Evolutionary conservation across 2,888 invertebrate genomes (phyloP).

Genomic region (Lampropteryx suffumata): DNA sequence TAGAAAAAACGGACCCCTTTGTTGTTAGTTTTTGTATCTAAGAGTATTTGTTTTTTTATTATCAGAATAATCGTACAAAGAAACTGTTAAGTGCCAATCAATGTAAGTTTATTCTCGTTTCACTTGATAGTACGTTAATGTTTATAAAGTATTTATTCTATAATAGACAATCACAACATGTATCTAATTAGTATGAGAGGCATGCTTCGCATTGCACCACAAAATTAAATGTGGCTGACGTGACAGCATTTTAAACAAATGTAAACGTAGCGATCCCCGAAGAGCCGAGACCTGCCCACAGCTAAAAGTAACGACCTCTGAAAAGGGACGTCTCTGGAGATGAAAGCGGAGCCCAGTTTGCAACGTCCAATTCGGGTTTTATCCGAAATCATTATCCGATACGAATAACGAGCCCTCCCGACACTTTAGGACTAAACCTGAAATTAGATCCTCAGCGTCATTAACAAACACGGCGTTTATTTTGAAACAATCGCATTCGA

Average conservation of each 20-base stretch:
- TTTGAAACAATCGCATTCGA: constrained; percentile 52
- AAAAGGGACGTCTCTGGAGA: constrained; percentile 52
- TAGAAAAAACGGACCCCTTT: too few relatives aligned
- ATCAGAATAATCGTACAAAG: too few relatives aligned
- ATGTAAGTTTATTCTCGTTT: too few relatives aligned
- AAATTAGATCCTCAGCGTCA: constrained; percentile 44
- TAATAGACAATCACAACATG: constrained; percentile 11
- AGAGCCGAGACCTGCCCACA: constrained; percentile 44
- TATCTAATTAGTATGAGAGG: constrained; percentile 36
- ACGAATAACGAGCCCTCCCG: constrained; percentile 40
- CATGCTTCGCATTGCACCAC: constrained; percentile 36
- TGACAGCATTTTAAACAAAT: constrained; percentile 51
- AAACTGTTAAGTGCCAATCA: too few relatives aligned
- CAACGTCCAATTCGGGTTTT: constrained; percentile 45
- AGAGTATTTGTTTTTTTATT: too few relatives aligned
- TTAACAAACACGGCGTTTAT: constrained; percentile 47
- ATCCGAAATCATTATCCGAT: constrained; percentile 51
- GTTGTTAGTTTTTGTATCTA: too few relatives aligned
- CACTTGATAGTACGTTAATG: too few relatives aligned
- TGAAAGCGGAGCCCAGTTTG: constrained; percentile 44
- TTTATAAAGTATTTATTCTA: too few relatives aligned
- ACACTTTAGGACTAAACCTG: constrained; percentile 31
- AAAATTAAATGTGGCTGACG: constrained; percentile 47
- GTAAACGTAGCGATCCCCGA: constrained; percentile 44
- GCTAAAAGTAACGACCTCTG: constrained; percentile 52